Conservation (phyloP, 2,797 vertebrate genomes). For the Phalloptychus januarius region DNA sequence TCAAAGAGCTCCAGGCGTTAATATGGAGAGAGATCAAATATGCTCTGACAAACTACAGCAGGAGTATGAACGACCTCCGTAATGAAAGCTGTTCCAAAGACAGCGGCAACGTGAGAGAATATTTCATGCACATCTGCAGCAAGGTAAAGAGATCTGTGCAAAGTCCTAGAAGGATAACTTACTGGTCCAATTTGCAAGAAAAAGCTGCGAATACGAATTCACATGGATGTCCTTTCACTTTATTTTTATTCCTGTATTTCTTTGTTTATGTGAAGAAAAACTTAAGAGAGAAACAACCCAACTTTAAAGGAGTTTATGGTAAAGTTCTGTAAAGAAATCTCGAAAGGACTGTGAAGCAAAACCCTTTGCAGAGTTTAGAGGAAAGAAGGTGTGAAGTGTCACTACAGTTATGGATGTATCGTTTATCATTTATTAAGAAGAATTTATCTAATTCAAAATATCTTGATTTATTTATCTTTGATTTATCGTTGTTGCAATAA, state of each 20-base stretch:
- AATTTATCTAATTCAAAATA: too few species aligned
- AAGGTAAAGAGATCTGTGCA: neutral
- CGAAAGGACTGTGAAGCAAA: neutral
- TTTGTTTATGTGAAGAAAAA: neutral
- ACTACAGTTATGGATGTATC: too few species aligned
- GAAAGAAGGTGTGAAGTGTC: neutral
- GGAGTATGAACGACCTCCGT: constrained; percentile 12
- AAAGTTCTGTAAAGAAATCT: neutral
- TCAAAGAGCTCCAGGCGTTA: neutral
- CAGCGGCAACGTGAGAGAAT: neutral
- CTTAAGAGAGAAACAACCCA: neutral
- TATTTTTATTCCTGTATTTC: neutral
- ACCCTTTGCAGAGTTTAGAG: neutral
- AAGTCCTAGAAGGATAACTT: neutral
- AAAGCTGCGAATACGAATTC: neutral
- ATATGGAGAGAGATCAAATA: constrained; percentile 13
- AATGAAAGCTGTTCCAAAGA: neutral
- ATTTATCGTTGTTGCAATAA: too few species aligned
- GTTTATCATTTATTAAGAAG: too few species aligned
- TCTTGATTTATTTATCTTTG: too few species aligned
- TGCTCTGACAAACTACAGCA: constrained; percentile 25
- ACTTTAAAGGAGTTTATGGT: neutral
- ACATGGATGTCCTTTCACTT: neutral
- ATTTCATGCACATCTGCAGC: neutral
- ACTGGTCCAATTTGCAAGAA: too few species aligned